Base-by-base conservation (phyloP, 2,113 vertebrate species). In the Calonectris borealis region DNA sequence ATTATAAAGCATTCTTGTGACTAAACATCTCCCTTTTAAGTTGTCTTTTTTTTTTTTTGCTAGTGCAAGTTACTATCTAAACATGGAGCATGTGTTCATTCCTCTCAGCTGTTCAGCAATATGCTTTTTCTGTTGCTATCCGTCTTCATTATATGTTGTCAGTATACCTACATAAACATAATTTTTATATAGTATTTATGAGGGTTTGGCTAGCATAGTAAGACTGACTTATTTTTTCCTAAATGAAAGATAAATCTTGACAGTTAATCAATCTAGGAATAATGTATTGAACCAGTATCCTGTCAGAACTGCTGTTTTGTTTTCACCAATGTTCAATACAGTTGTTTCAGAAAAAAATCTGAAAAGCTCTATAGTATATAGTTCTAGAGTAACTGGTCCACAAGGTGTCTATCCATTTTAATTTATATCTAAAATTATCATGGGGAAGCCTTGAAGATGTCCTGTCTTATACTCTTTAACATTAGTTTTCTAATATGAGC, bases 181-280 rank as follows among this genome's bases (percentile, higher is more conserved):
- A 48, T 40, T 93, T 96, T 90, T 62, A 66, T 70, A 5, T 64
- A 55, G 72, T 48, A 60, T 86, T 94, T 90, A 95, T 78, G 61
- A 86, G 51, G 27, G 27, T 60, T 93, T 94, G 94, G 77, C 86
- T 91, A 76, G 52, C n/a, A 15, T 36, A 84, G 38, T 42, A 86
- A 44, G 83, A 52, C n/a, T 44, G 38, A 52, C 55, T 91, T 91
- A 25, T 27, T 83, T 91, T 94, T 71, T 77, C 21, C 69, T 91
- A 78, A 88, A 87, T 84, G 64, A 75, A 95, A 84, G 61, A 42
- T 86, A 88, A 84, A 64, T 79, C 40, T 79, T 90, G 90, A 75
- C 81, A 86, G 64, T 38, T 94, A 87, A 90, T 96, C 91, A 81
- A 94, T 94, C 21, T 51, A 78, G 51, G 55, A 92, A 77, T 90